Conservation (phyloP, 1,140 invertebrate genomes). For the Camponotus floridanus region DNA sequence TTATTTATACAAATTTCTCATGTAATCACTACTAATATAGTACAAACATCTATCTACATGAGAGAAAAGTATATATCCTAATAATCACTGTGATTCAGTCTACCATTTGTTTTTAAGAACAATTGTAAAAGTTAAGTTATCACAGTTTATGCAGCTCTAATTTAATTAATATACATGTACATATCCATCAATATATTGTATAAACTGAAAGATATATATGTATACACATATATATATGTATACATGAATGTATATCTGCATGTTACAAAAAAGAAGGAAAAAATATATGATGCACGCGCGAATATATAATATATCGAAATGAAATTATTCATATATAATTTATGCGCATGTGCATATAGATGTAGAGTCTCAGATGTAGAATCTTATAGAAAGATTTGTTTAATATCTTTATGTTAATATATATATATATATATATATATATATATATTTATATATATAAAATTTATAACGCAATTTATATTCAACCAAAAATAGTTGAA, state of each 20-base stretch:
- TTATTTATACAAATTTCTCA: constrained; percentile 15
- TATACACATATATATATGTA: constrained; percentile 37
- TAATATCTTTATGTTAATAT: constrained; percentile 40
- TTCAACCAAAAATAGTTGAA: constrained; percentile 21
- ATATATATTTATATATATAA: too few relatives aligned
- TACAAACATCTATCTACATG: constrained; percentile 26
- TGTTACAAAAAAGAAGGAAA: constrained; percentile 7
- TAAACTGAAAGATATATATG: constrained; percentile 4
- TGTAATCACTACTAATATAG: not conserved
- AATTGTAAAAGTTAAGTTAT: constrained; percentile 44
- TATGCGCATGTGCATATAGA: constrained; percentile 50
- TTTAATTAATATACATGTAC: constrained; percentile 52
- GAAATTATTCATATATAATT: constrained; percentile 48
- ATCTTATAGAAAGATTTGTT: constrained; percentile 18
- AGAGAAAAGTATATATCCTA: constrained; percentile 30
- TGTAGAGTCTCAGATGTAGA: not conserved
- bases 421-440: not conserved
- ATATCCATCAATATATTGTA: constrained; percentile 50
- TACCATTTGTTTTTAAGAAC: constrained; percentile 31
- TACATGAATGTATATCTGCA: not conserved
- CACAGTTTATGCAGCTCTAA: constrained; percentile 17
- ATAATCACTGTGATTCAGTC: constrained; percentile 54
- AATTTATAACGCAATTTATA: constrained; percentile 14
- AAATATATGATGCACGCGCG: constrained; percentile 38
- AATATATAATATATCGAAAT: constrained; percentile 49